Percentiles rank a stretch among this genome's conserved stretches.
These are phyloP conservation scores for Aeoliscus strigatus DNA, from an alignment of 2,797 vertebrate species.

Conservation along the genomic window DNA sequence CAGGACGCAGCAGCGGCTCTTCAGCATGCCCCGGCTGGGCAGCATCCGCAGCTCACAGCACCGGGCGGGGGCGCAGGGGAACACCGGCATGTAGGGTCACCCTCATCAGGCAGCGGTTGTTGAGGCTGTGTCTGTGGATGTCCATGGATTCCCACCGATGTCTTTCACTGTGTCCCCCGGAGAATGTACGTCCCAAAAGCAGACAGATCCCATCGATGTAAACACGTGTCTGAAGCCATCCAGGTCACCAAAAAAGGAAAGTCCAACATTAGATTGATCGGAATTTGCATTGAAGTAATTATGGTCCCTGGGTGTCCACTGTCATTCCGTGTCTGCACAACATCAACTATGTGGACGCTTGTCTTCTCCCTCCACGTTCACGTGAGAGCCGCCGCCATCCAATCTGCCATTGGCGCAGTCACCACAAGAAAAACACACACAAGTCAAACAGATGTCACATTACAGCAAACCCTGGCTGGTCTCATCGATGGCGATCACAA, in stretches of 20 bases:
- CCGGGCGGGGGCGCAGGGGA: constrained; percentile 71
- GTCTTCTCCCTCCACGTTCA: constrained; percentile 43
- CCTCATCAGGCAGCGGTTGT: constrained; percentile 48
- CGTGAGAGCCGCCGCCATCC: constrained; percentile 23
- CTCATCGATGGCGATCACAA: too few relatives aligned
- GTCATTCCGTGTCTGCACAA: constrained; percentile 42
- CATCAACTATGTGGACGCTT: constrained; percentile 52
- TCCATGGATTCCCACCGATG: constrained; percentile 12
- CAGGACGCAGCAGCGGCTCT: constrained; percentile 95
- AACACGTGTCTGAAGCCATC: constrained; percentile 79
- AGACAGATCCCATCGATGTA: constrained; percentile 62
- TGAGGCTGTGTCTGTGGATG: constrained; percentile 20
- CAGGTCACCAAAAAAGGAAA: constrained; percentile 55
- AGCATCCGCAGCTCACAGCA: constrained; percentile 82
- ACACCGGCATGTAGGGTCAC: constrained; percentile 73
- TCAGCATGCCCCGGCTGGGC: constrained; percentile 91
- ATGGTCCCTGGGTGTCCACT: constrained; percentile 51
- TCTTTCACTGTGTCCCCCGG: constrained; percentile 38
- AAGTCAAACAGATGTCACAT: constrained; percentile 20
- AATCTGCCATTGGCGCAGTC: constrained; percentile 24
- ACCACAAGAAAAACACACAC: constrained; percentile 20
- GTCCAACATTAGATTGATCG: constrained; percentile 55
- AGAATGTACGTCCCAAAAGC: constrained; percentile 45
- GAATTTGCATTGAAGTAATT: constrained; percentile 54
- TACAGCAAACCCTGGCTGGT: too few relatives aligned